These are phyloP conservation scores for Pristionchus exspectatus DNA, from an alignment of 2,888 invertebrate species.

Conservation along the genomic window DNA sequence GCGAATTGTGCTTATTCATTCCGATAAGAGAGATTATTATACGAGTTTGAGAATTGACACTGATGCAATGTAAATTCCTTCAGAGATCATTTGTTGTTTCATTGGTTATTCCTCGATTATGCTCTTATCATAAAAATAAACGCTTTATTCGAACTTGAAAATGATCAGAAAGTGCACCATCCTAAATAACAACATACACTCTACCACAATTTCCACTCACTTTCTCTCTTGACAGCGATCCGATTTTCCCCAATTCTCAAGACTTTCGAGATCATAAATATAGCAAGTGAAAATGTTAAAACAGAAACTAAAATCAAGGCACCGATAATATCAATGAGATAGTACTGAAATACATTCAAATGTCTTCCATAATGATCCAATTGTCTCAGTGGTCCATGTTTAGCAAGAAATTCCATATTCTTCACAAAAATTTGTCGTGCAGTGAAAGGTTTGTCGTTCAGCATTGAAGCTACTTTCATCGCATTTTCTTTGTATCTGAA, in stretches of 20 bases:
- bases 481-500: not conserved
- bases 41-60: not conserved
- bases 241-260: not conserved
- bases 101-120: not conserved
- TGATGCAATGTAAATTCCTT: not conserved
- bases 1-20: not conserved
- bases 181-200: not conserved
- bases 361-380: constrained; percentile 30
- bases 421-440: not conserved
- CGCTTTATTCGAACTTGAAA: not conserved
- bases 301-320: not conserved
- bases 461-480: not conserved
- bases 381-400: constrained; percentile 26
- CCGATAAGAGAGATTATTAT: not conserved
- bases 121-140: not conserved
- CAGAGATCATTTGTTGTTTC: not conserved
- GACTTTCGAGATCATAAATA: too few species aligned
- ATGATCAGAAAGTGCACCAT: not conserved
- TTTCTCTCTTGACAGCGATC: not conserved
- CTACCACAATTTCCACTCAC: not conserved
- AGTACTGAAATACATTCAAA: constrained; percentile 5
- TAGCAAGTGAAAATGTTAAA: not conserved
- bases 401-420: constrained; percentile 21
- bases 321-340: constrained; percentile 13
- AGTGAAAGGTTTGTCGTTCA: not conserved